Evolutionary conservation across 2,888 invertebrate species (phyloP), one percentile per base, ranked within the genome.

Genomic region (Eulithis testata): DNA sequence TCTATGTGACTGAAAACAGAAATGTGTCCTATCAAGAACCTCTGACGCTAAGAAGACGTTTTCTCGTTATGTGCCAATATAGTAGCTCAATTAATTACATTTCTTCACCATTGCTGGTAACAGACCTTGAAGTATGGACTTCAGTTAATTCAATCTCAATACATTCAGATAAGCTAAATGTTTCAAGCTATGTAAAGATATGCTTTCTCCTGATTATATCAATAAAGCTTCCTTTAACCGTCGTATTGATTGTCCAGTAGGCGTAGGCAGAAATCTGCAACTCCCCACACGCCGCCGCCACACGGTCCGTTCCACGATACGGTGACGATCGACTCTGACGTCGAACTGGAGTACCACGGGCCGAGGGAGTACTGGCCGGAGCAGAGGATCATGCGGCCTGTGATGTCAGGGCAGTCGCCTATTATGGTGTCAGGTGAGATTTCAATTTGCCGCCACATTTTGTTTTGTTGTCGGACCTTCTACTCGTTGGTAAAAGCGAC

Each of bases 201-300:
- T 31, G 49, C 7, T 50, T 49, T 21, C 8, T 50, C 11, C 5
- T 4, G 31, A 5, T 31, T 7, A 27, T 6, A 21, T 21, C 21
- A 21, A 21, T 21, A 21, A 21, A 21, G 21, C n/a, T 11, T 51
- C 37, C 11, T 53, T 14, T 53, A 53, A 53, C 6, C 1, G 6
- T 47, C 4, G 11, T 51, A 9, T 7, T 43, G 31, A 1, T 59
- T 61, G 37, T 47, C 27, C 62, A 66, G 54, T 78, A 91, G 91
- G 68, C 82, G 90, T 75, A 78, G 91, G 69, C 87, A 88, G 69
- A 93, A 91, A 72, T 93, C 93, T 0, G 82, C 88, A 57, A 96
- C 96, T 0, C 96, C 96, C 0, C 96, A 96, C 83, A 96, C 96
- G 3, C 96, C 96, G 57, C 95, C 95, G 1, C 95, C 58, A 4